A percentile compares a stretch with the other conserved stretches of the same genome.
Evolutionary conservation across 2,888 invertebrate genomes (phyloP).

Genomic region (Aporophyla lueneburgensis): DNA sequence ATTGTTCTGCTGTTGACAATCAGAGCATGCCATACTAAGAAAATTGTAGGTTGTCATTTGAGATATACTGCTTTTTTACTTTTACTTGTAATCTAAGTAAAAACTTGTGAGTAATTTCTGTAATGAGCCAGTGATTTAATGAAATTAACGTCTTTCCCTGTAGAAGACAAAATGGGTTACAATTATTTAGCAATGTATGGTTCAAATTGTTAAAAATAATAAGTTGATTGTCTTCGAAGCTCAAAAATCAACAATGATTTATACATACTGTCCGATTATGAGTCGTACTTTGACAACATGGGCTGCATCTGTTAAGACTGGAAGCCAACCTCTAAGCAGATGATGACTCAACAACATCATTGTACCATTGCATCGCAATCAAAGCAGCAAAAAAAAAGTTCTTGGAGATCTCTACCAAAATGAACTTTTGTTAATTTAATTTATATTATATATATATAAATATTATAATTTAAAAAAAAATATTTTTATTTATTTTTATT

Average conservation of each 20-base stretch:
- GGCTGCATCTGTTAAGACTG: neutral
- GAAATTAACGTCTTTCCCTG: neutral
- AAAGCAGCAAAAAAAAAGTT: neutral
- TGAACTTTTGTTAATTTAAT: neutral
- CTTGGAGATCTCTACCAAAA: neutral
- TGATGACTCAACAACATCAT: neutral
- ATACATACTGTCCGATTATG: neutral
- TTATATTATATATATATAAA: no score
- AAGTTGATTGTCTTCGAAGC: neutral
- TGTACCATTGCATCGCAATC: neutral
- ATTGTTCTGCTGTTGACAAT: conserved; percentile 41
- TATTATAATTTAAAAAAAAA: no score
- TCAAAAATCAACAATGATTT: neutral
- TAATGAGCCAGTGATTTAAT: conserved; percentile 22
- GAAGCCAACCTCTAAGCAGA: neutral
- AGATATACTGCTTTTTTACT: conserved; percentile 45
- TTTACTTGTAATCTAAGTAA: conserved; percentile 52
- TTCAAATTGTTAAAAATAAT: neutral
- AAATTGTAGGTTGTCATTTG: conserved; percentile 64
- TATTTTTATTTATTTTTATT: no score
- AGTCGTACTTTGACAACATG: neutral
- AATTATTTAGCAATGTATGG: neutral
- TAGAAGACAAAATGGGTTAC: no score
- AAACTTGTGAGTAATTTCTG: conserved; percentile 45
- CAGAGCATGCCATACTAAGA: conserved; percentile 57